A percentile compares a stretch with the other conserved stretches of the same genome.
phyloP scores from a whole-genome alignment of 2,888 invertebrate genomes.

The Venustoraphidia nigricollis region DNA sequence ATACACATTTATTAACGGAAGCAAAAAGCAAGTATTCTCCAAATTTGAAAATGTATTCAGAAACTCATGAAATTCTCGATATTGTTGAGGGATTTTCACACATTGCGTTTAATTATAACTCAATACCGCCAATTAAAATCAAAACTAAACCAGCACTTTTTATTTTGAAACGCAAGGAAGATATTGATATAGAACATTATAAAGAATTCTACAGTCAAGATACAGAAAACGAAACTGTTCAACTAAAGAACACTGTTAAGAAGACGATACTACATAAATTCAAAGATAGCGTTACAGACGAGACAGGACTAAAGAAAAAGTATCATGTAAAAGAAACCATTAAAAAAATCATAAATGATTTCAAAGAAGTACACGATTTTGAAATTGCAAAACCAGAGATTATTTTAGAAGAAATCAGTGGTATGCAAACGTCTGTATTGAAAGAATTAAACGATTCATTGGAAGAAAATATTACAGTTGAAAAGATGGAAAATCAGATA shows the following conservation, averaged over 20 bases:
- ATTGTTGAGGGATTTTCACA: conserved; percentile 71
- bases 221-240: conserved; percentile 9
- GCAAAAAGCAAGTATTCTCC: conserved; percentile 68
- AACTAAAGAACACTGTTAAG: conserved; percentile 5
- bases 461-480: no score
- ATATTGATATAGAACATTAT: neutral
- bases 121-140: conserved; percentile 62
- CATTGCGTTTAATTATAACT: conserved; percentile 62
- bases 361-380: conserved; percentile 7
- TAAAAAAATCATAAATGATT: conserved; percentile 10
- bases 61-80: conserved; percentile 60
- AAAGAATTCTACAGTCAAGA: neutral
- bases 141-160: conserved; percentile 71
- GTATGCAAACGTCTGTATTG: no score
- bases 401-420: conserved; percentile 10
- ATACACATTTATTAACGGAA: conserved; percentile 67
- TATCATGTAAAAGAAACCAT: conserved; percentile 11
- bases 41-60: conserved; percentile 50
- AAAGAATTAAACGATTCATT: no score
- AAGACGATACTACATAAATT: neutral
- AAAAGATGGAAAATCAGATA: no score
- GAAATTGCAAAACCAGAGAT: conserved; percentile 7
- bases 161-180: conserved; percentile 50
- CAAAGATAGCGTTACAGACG: neutral
- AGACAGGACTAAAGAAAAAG: conserved; percentile 1